phyloP scores from a whole-genome alignment of 92 coral and sea anemone species.

The Blastomussa wellsi region DNA sequence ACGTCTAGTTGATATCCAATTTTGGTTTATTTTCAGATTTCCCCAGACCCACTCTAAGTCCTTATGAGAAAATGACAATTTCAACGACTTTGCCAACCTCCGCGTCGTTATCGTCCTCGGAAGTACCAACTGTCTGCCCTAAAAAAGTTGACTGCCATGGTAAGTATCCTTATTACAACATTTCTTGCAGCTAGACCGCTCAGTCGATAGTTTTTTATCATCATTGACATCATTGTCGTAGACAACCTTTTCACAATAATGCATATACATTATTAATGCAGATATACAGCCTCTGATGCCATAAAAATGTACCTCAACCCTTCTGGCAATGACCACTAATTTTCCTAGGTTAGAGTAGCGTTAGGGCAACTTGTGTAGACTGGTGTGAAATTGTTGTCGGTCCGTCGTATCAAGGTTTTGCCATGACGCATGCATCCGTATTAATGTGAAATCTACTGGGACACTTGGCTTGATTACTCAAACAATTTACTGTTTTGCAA shows the following conservation, averaged over 20 bases:
- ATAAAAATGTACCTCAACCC: too few relatives aligned
- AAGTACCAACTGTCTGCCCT: neutral
- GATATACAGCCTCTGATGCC: too few relatives aligned
- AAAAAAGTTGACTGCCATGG: neutral
- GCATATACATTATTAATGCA: too few relatives aligned
- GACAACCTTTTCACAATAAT: neutral
- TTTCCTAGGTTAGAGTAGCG: too few relatives aligned
- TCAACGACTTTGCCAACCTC: neutral
- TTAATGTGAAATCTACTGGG: too few relatives aligned
- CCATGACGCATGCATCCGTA: too few relatives aligned
- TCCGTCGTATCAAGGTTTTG: too few relatives aligned
- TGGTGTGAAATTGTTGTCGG: too few relatives aligned
- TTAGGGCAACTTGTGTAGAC: too few relatives aligned
- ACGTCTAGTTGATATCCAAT: neutral
- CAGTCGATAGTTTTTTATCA: neutral
- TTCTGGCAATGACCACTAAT: too few relatives aligned
- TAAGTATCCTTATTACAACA: neutral
- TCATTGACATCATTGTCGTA: neutral
- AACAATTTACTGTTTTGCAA: too few relatives aligned
- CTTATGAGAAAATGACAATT: neutral
- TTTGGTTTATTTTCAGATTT: conserved; percentile 12
- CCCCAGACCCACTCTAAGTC: neutral
- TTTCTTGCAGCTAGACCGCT: neutral
- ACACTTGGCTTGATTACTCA: too few relatives aligned
- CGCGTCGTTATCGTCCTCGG: neutral